Percentiles rank a stretch among this genome's conserved stretches.
Evolutionary conservation across 2,888 invertebrate species (phyloP).

Genomic region (Sarcophaga subvicina): DNA sequence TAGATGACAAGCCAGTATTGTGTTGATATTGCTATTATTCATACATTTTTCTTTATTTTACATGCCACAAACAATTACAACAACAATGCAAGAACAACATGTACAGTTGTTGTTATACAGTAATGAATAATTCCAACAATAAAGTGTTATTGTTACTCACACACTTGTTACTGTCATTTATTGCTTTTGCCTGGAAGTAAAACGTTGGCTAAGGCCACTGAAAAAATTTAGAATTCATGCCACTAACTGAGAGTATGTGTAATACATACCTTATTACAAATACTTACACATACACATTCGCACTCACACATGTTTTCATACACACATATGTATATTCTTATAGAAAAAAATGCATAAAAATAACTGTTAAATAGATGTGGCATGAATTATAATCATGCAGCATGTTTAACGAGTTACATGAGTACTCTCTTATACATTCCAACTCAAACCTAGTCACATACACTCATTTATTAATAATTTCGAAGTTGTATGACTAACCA

Average conservation of each 20-base stretch:
- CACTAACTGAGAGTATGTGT: neutral
- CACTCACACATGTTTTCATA: neutral
- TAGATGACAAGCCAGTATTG: slow-evolving; percentile 55
- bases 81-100: neutral
- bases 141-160: too few relatives aligned
- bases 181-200: neutral
- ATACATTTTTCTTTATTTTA: slow-evolving; percentile 5
- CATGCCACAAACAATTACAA: neutral
- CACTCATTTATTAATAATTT: too few relatives aligned
- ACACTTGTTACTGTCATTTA: neutral
- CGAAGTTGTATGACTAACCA: neutral
- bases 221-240: slow-evolving; percentile 8
- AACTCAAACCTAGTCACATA: neutral
- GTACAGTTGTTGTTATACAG: neutral
- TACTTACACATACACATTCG: neutral
- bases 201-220: neutral
- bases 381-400: slow-evolving; percentile 52
- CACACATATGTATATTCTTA: neutral
- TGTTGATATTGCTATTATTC: slow-evolving; percentile 56
- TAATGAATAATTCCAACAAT: too few relatives aligned
- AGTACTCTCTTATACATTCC: neutral
- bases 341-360: neutral
- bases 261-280: too few relatives aligned
- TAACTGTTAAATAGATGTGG: slow-evolving; percentile 44
- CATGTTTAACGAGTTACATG: slow-evolving; percentile 21